Percentiles rank a stretch among this genome's conserved stretches.
Evolutionary conservation across 53 echinoderm and acorn worm species (phyloP).

Genomic region (Arbacia lixula): DNA sequence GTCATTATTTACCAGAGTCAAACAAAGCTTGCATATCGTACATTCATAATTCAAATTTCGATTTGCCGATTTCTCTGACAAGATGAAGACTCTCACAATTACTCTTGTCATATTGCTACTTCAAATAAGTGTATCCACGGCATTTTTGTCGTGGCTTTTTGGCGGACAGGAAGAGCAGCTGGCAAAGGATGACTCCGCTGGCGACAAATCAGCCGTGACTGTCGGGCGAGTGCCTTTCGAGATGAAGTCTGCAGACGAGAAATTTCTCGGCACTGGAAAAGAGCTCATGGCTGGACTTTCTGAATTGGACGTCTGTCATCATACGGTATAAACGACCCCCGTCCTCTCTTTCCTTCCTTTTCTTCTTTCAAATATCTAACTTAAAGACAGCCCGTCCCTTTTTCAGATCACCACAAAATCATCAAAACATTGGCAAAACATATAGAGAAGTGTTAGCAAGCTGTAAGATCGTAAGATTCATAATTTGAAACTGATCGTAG

Average conservation of each 20-base stretch:
- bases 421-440: background rate
- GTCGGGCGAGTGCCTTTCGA: conserved; percentile 81
- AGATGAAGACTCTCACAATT: background rate
- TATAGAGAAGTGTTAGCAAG: background rate
- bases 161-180: conserved; percentile 4
- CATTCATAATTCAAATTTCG: background rate
- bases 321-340: too few relatives aligned
- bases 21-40: background rate
- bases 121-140: background rate
- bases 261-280: conserved; percentile 76
- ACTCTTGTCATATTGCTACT: background rate
- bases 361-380: too few relatives aligned
- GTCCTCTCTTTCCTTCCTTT: too few relatives aligned
- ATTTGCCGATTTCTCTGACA: too few relatives aligned
- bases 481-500: too few relatives aligned
- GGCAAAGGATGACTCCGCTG: background rate
- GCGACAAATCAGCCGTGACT: conserved; percentile 4
- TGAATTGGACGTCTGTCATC: conserved; percentile 88
- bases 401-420: background rate
- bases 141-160: conserved; percentile 45
- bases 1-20: background rate
- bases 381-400: too few relatives aligned
- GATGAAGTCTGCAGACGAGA: conserved; percentile 87
- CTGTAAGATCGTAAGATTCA: too few relatives aligned
- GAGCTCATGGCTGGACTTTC: conserved; percentile 87